These are phyloP conservation scores for Pedionomus torquatus DNA, from an alignment of 2,113 vertebrate species.

Conservation along the genomic window DNA sequence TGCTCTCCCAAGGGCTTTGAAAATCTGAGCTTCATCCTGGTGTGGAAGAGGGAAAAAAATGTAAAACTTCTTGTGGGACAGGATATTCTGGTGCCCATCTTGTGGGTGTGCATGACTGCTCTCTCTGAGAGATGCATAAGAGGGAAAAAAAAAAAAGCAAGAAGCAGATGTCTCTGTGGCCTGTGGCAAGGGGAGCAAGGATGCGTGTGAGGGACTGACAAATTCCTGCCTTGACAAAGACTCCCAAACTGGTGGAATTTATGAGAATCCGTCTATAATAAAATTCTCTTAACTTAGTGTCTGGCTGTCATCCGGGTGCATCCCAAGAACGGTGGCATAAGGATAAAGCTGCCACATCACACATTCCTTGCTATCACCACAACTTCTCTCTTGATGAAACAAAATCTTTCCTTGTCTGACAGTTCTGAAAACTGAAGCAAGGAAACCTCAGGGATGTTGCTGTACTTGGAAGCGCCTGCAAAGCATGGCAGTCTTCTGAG, in stretches of 20 bases:
- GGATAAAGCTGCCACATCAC: not conserved
- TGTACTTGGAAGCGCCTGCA: not conserved
- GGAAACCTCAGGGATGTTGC: not conserved
- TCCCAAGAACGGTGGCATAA: not conserved
- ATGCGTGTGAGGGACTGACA: not conserved
- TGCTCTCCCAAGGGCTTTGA: constrained; percentile 5
- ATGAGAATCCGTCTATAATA: not conserved
- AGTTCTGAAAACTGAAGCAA: not conserved
- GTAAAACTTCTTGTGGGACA: not conserved
- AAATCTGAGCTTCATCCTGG: not conserved
- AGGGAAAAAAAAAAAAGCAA: not conserved
- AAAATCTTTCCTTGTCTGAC: constrained; percentile 1
- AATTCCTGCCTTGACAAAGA: constrained; percentile 36
- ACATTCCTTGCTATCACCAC: constrained; percentile 40
- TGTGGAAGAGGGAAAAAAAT: not conserved
- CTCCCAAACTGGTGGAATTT: constrained; percentile 19
- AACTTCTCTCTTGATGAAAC: not conserved
- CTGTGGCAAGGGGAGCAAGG: not conserved
- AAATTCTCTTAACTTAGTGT: not conserved
- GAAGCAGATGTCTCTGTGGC: constrained; percentile 42
- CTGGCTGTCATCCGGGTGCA: constrained; percentile 1
- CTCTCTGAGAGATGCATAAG: not conserved
- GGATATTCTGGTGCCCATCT: not conserved
- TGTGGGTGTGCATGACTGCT: not conserved
- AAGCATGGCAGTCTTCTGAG: not conserved